Base-by-base conservation (phyloP, 2,113 vertebrate species). In the Naja naja region DNA sequence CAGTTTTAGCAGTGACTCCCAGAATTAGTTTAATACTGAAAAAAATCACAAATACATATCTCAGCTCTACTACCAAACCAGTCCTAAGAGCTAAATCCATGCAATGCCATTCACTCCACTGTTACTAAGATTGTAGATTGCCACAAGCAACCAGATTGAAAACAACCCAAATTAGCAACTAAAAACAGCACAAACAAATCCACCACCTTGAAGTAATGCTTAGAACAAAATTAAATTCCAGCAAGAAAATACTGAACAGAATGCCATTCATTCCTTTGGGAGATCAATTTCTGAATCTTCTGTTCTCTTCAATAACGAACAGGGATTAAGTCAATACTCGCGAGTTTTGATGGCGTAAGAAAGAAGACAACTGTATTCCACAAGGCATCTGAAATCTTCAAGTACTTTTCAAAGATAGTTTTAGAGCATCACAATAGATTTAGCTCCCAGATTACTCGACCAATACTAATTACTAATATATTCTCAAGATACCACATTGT, bases 81-180 rank as follows among this genome's bases (percentile, higher is more conserved):
- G 53, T 88, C 58, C 34, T 81, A 74, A 55, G 4, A 0, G 34
- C 30, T 92, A 74, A 89, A 39, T 16, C 30, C 47, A 74, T 64
- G 18, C 25, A 53, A 92, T 43, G 6, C 56, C 85, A 53, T 4
- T 74, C n/a, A 55, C 22, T 39, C 34, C 27, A 22, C 25, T 88
- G 91, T 87, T 87, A 45, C 49, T 52, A 74, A 74, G 49, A 92
- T 18, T 53, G 55, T n/a, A 27, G 53, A 92, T n/a, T 54, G 56
- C 85, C 56, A 74, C 58, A 88, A 54, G 60, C n/a, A 58, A 54
- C 60, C 53, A 39, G 12, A 23, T 20, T 43, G 34, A 74, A 74
- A 92, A 30, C 85, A 45, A 74, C 23, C 87, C 25, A 88, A 89
- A 81, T 92, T 74, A 92, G 91, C 49, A 92, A 92, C 58, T 74